Base-by-base conservation (phyloP, 2,113 vertebrate species). In the Hipposideros armiger region DNA sequence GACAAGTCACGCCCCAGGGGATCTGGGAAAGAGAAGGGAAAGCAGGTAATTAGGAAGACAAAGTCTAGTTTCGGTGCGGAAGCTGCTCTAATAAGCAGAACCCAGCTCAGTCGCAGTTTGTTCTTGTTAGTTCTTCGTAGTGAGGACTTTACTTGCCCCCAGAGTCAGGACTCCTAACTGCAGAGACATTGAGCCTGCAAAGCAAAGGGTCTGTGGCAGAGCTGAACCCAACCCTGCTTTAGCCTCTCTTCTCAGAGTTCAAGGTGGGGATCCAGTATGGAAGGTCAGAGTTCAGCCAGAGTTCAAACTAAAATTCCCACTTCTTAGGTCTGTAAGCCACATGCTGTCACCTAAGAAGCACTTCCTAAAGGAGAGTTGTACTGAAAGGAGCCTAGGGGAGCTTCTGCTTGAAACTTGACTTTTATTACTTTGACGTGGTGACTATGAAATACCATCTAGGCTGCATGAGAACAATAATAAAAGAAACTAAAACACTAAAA, bases 371-470 rank as follows among this genome's bases (percentile, higher is more conserved):
- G 26, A 85, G 11, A 30, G 52, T 26, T 69, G 26, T 30, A 32
- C 22, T 74, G 36, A 90, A 72, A 54, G 50, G 66, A 86, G 78
- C 66, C 22, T 24, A 6, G n/a, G 24, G 47, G 32, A 78, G 10
- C 50, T 77, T 80, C 74, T 66, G 5, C 58, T 93, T 1, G 0
- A 73, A 91, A 88, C 4, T 30, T 60, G 81, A 76, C 28, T 76
- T 67, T 22, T 70, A 62, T 73, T 92, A 40, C 30, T 90, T 60
- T 16, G 28, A 82, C 81, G 47, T 28, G 1, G 78, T 80, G n/a
- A n/a, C 85, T 85, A 62, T 88, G 47, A 97, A 92, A 40, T n/a
- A 73, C 72, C 7, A 45, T 81, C 60, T 64, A 88, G 36, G 45
- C 32, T 66, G 36, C 56, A 82, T 64, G 28, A 88, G 87, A 91